Evolutionary conservation across 2,797 vertebrate genomes (phyloP).

Genomic region (Stomatorhinus walkeri): DNA sequence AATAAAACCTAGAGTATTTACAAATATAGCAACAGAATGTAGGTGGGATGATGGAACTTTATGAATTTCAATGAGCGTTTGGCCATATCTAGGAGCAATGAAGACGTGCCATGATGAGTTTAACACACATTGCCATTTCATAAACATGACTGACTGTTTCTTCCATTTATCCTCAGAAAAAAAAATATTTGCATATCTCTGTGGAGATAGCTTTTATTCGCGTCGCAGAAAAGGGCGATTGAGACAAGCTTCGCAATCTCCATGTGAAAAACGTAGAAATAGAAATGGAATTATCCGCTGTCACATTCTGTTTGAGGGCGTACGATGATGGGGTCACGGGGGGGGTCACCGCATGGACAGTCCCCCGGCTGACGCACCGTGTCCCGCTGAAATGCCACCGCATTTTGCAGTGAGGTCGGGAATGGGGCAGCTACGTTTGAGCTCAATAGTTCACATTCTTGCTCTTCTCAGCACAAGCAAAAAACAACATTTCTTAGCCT

Average conservation of each 20-base stretch:
- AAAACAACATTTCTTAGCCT: background rate
- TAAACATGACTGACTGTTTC: background rate
- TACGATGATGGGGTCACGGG: background rate
- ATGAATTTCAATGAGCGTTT: background rate
- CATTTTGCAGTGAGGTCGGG: background rate
- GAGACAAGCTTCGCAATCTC: background rate
- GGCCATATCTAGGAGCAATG: background rate
- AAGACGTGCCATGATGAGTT: background rate
- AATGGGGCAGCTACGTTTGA: background rate
- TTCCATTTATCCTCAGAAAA: background rate
- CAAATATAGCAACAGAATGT: background rate
- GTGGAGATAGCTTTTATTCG: constrained; percentile 6
- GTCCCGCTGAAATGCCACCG: background rate
- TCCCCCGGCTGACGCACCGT: background rate
- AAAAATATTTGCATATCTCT: background rate
- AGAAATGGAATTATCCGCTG: background rate
- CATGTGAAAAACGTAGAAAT: background rate
- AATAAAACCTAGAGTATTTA: background rate
- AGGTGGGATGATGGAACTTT: background rate
- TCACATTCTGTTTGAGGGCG: background rate
- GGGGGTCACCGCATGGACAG: background rate
- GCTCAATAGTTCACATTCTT: background rate
- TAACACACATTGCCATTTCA: background rate
- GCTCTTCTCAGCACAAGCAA: background rate
- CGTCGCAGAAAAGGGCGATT: background rate